Conservation (phyloP, 2,797 vertebrate species). For the Podargus strigoides region DNA sequence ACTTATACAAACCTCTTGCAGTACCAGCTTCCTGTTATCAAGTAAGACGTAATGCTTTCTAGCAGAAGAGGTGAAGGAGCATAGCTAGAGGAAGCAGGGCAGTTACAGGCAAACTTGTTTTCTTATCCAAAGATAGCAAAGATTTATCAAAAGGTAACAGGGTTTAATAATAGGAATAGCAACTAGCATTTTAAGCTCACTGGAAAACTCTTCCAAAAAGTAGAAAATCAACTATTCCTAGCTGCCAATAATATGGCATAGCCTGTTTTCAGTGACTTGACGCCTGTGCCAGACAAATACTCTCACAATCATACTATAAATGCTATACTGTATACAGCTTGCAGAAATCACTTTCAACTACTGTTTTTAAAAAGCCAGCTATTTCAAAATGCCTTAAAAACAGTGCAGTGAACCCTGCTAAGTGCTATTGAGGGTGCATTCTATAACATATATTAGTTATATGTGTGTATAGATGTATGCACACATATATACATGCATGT, state of each 20-base stretch:
- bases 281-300: neutral
- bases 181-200: neutral
- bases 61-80: neutral
- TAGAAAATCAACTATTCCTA: neutral
- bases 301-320: neutral
- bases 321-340: neutral
- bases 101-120: neutral
- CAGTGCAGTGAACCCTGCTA: neutral
- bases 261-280: neutral
- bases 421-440: neutral
- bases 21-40: neutral
- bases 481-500: neutral
- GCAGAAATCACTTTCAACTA: constrained; percentile 35
- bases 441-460: neutral
- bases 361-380: neutral
- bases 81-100: neutral
- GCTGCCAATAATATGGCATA: neutral
- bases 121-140: neutral
- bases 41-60: neutral
- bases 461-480: neutral
- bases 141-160: neutral
- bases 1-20: neutral
- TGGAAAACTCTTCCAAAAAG: neutral
- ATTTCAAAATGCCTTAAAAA: constrained; percentile 9
- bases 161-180: neutral